A percentile compares a stretch with the other conserved stretches of the same genome.
Evolutionary conservation across 2,888 invertebrate species (phyloP).

Genomic region (Margaritifera margaritifera): DNA sequence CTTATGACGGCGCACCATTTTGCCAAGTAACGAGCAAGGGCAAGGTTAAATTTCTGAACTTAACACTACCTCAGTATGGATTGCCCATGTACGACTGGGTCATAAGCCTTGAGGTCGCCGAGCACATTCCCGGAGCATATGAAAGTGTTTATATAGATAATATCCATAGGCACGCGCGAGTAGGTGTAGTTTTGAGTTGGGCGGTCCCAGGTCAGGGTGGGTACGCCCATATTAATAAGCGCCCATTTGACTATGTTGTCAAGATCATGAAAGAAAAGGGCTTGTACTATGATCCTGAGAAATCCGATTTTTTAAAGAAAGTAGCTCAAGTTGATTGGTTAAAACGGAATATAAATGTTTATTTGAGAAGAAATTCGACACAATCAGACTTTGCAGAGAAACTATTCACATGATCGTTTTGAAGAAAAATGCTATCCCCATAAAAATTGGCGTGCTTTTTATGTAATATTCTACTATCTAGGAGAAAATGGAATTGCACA

Average conservation of each 20-base stretch:
- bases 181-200: constrained; percentile 48
- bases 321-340: constrained; percentile 34
- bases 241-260: constrained; percentile 29
- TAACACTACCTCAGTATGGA: constrained; percentile 48
- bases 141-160: constrained; percentile 45
- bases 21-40: constrained; percentile 41
- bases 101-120: constrained; percentile 47
- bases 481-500: no score
- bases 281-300: constrained; percentile 21
- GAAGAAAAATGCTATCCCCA: no score
- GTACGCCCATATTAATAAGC: constrained; percentile 38
- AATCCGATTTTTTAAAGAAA: constrained; percentile 20
- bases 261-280: constrained; percentile 25
- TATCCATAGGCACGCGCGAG: constrained; percentile 35
- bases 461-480: no score
- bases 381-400: constrained; percentile 11
- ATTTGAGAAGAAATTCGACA: constrained; percentile 13
- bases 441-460: no score
- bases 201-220: constrained; percentile 45
- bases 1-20: constrained; percentile 49
- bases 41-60: constrained; percentile 40
- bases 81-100: constrained; percentile 47
- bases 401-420: constrained; percentile 17
- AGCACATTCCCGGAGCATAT: constrained; percentile 45
- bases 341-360: constrained; percentile 34